Evolutionary conservation across 2,888 invertebrate species (phyloP).

Genomic region (Athripsodes cinereus): DNA sequence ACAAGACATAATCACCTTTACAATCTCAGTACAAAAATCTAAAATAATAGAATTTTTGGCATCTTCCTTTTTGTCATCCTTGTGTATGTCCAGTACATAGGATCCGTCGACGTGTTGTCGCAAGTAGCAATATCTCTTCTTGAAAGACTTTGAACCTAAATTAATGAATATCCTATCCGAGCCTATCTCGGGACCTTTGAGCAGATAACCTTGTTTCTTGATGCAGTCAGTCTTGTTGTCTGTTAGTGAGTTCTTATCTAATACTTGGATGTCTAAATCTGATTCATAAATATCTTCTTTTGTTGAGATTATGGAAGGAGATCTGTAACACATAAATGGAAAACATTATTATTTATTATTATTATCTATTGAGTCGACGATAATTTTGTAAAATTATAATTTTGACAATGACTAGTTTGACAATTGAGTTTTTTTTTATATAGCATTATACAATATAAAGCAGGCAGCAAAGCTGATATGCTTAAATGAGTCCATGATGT

Average conservation of each 20-base stretch:
- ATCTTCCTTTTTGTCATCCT: conserved; percentile 88
- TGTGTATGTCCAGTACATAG: conserved; percentile 85
- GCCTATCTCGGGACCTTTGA: conserved; percentile 88
- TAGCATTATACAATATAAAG: too few relatives aligned
- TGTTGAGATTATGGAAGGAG: conserved; percentile 51
- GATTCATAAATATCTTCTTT: conserved; percentile 85
- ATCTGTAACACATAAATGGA: conserved; percentile 29
- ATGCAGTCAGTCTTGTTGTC: conserved; percentile 66
- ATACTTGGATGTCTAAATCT: conserved; percentile 78
- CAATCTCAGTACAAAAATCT: conserved; percentile 89
- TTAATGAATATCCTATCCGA: conserved; percentile 87
- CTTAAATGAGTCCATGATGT: too few relatives aligned
- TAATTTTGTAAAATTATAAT: too few relatives aligned
- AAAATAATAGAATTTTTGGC: conserved; percentile 88
- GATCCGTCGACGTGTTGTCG: conserved; percentile 87
- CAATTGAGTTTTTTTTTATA: too few relatives aligned
- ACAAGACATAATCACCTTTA: too few relatives aligned
- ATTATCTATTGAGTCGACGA: too few relatives aligned
- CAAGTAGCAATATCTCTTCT: conserved; percentile 81
- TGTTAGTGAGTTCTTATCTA: conserved; percentile 64
- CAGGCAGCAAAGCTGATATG: too few relatives aligned
- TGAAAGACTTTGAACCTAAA: conserved; percentile 89
- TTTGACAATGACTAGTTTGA: too few relatives aligned
- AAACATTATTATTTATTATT: neutral
- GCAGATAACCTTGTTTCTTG: conserved; percentile 84